These are phyloP conservation scores for Rhabditoides inermis DNA, from an alignment of 2,888 invertebrate genomes.

Conservation along the genomic window DNA sequence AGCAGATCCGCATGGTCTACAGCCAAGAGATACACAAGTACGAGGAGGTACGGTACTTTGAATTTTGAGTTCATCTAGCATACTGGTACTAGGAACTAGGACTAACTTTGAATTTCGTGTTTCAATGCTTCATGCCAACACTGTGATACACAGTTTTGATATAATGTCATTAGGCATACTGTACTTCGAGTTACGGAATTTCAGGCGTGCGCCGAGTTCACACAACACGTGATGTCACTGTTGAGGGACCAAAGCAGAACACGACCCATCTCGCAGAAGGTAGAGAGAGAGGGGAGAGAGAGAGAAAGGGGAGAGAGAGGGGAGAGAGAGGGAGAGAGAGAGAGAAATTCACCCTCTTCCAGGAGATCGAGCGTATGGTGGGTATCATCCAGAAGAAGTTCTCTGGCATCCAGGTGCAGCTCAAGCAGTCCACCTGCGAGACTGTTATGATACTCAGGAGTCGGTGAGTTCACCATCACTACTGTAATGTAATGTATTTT, in stretches of 20 bases:
- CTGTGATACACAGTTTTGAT: no score
- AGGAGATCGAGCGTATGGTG: conserved; percentile 96
- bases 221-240: conserved; percentile 94
- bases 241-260: conserved; percentile 63
- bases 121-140: no score
- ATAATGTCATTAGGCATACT: no score
- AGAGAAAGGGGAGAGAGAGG: no score
- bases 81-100: no score
- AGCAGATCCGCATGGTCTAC: conserved; percentile 96
- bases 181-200: no score
- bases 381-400: conserved; percentile 92
- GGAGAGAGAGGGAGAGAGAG: no score
- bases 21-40: conserved; percentile 98
- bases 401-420: conserved; percentile 64
- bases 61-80: no score
- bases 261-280: conserved; percentile 25
- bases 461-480: no score
- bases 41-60: conserved; percentile 69
- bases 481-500: no score
- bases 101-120: no score
- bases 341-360: neutral
- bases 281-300: no score
- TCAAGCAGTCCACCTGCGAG: conserved; percentile 98
- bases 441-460: conserved; percentile 97
- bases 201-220: conserved; percentile 97